phyloP scores from a whole-genome alignment of 2,888 invertebrate species.

The Rotaria sp. region DNA sequence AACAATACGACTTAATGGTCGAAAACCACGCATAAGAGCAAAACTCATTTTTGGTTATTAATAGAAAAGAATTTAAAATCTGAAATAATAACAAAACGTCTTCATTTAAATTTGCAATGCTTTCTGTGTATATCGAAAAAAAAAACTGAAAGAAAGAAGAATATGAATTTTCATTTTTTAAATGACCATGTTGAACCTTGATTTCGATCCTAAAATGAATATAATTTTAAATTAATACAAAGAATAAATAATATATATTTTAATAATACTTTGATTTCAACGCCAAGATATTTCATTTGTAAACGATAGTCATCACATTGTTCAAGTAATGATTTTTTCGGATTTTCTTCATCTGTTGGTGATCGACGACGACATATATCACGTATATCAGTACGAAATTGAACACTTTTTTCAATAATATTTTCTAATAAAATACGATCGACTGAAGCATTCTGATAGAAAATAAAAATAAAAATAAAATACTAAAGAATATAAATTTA shows the following conservation, averaged over 20 bases:
- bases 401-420: neutral
- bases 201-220: constrained; percentile 6
- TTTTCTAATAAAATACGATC: neutral
- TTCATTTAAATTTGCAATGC: neutral
- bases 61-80: neutral
- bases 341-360: neutral
- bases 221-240: neutral
- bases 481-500: neutral
- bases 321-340: neutral
- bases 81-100: neutral
- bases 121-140: neutral
- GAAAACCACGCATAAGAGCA: neutral
- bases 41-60: neutral
- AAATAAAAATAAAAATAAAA: too few relatives aligned
- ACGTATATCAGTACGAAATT: constrained; percentile 27
- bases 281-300: constrained; percentile 17
- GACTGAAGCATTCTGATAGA: neutral
- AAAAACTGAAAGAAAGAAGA: neutral
- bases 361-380: neutral
- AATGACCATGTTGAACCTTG: constrained; percentile 14
- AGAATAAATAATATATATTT: neutral
- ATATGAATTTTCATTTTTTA: neutral
- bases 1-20: constrained; percentile 13
- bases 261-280: neutral
- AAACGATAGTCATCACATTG: constrained; percentile 17